Conservation (phyloP, 2,113 vertebrate species). For the Perca fluviatilis region DNA sequence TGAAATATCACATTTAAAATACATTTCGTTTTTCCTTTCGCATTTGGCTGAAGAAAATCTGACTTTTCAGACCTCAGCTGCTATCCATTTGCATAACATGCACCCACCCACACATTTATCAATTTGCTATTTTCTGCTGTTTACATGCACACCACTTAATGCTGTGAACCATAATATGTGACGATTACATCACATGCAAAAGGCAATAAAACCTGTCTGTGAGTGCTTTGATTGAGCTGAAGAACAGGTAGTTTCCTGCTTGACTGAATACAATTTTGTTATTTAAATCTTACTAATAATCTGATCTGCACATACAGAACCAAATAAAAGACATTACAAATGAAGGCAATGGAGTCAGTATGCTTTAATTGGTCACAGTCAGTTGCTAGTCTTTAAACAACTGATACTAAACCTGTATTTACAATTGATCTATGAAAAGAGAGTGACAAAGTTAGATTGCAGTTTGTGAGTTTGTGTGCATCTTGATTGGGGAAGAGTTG, state of each 20-base stretch:
- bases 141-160: slow-evolving; percentile 3
- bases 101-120: slow-evolving; percentile 32
- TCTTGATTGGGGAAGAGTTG: background rate
- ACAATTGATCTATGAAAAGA: background rate
- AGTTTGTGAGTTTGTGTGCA: background rate
- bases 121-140: slow-evolving; percentile 16
- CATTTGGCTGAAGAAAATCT: background rate
- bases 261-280: background rate
- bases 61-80: slow-evolving; percentile 26
- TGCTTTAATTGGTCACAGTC: background rate
- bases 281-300: background rate
- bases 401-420: background rate
- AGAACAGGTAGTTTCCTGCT: background rate
- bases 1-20: background rate
- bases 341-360: background rate
- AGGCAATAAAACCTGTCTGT: background rate
- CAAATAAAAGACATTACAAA: background rate
- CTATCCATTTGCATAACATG: slow-evolving; percentile 21
- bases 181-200: background rate
- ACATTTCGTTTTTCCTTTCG: background rate
- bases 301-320: background rate
- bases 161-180: slow-evolving; percentile 22
- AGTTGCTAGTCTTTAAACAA: background rate
- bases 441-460: background rate
- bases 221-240: background rate